Base-by-base conservation (phyloP, 2,888 invertebrate species). In the Eucera pruinosa region DNA sequence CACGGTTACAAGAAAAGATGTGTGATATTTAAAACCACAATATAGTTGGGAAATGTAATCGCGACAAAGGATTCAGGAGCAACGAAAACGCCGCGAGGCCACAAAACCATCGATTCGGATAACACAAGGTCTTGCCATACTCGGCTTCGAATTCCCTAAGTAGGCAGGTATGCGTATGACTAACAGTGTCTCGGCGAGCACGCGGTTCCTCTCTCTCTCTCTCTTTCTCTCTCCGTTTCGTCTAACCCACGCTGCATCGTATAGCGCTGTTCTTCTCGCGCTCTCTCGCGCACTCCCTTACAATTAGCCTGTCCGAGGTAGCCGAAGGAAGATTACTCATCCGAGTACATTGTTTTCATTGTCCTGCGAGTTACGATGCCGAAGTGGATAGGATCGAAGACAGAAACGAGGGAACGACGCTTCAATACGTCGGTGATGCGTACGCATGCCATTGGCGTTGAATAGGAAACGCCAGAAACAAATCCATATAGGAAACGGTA, bases 291-390 rank as follows among this genome's bases (percentile, higher is more conserved):
- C 5, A 13, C 7, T 48, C 71, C 70, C 73, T 70, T 62, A 64
- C 80, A 78, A 82, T 84, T 84, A 80, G 45, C 75, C 39, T 2
- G 61, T 3, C 65, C 18, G 36, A 78, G 47, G 54, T 80, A 80
- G 45, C 47, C 77, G 50, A 68, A 75, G 78, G 71, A 78, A 78
- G 82, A 86, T 85, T 86, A 86, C 77, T 86, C 85, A 85, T 76
- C 76, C 79, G 30, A 71, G 67, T 64, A 74, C 79, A 85, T 86
- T 85, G 85, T 86, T 85, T 84, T 82, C 78, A 85, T 80, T 81
- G 82, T 86, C 69, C 67, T 43, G 41, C 58, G 55, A 75, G 67
- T 75, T 68, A 72, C 62, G 65, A 76, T 81, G 74, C 60, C 65
- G 50, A 25, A 67, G 58, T 62, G 47, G 57, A 67, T 58, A 30